A percentile compares a stretch with the other conserved stretches of the same genome.
Evolutionary conservation across 1,140 invertebrate genomes (phyloP).

Genomic region (Meloidogyne exigua): DNA sequence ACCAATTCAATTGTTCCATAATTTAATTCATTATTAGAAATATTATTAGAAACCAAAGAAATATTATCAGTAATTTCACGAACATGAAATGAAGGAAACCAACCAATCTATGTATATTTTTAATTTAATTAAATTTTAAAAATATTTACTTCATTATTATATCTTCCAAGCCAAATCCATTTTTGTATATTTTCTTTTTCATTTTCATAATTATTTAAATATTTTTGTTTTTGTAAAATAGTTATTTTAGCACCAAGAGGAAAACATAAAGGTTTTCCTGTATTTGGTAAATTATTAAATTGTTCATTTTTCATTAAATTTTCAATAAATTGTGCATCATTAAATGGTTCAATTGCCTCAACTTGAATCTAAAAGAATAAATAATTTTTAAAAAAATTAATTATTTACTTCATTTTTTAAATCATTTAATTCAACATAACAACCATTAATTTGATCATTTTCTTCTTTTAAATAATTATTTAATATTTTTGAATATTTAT

Average conservation of each 20-base stretch:
- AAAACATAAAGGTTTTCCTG: constrained; percentile 42
- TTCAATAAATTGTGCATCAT: constrained; percentile 36
- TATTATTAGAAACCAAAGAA: constrained; percentile 17
- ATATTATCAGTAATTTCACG: constrained; percentile 39
- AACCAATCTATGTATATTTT: constrained; percentile 35
- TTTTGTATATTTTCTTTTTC: constrained; percentile 48
- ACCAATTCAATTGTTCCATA: constrained; percentile 59
- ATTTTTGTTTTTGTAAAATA: constrained; percentile 46
- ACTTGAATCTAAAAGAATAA: constrained; percentile 27
- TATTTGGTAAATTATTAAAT: not conserved
- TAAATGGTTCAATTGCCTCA: constrained; percentile 54
- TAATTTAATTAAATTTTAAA: not conserved
- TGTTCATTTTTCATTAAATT: not conserved
- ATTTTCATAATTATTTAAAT: not conserved
- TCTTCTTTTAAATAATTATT: constrained; percentile 11
- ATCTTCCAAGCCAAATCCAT: constrained; percentile 44
- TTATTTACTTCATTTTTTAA: constrained; percentile 16
- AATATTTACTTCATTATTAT: constrained; percentile 18
- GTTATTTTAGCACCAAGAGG: constrained; percentile 51
- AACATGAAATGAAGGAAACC: constrained; percentile 60
- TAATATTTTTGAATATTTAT: constrained; percentile 1
- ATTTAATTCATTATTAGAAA: constrained; percentile 28
- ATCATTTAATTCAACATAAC: constrained; percentile 21
- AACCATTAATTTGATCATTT: constrained; percentile 1
- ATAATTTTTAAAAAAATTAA: not conserved